These are phyloP conservation scores for Champsocephalus gunnari DNA, from an alignment of 2,797 vertebrate species.

Conservation along the genomic window DNA sequence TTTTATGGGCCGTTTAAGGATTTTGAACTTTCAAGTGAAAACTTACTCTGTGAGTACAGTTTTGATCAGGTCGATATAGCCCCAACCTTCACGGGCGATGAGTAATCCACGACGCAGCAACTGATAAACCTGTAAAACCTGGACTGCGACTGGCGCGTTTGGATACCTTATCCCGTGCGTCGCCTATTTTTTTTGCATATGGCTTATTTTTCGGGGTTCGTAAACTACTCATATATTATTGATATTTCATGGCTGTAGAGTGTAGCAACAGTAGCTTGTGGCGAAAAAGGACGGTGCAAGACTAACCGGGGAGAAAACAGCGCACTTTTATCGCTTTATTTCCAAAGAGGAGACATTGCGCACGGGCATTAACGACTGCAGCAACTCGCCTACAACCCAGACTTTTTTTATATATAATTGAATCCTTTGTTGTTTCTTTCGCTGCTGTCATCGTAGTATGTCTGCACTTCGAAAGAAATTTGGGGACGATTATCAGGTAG, in stretches of 20 bases:
- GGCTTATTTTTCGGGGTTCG: constrained; percentile 57
- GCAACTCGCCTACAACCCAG: constrained; percentile 53
- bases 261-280: constrained; percentile 64
- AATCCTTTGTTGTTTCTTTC: constrained; percentile 66
- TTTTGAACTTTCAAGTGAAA: constrained; percentile 73
- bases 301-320: constrained; percentile 72
- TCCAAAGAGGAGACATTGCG: constrained; percentile 71
- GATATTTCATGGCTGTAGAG: constrained; percentile 73
- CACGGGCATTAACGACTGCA: constrained; percentile 70
- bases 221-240: constrained; percentile 51
- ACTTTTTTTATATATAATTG: constrained; percentile 53
- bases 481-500: constrained; percentile 99
- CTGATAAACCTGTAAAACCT: constrained; percentile 62
- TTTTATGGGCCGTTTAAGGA: constrained; percentile 50
- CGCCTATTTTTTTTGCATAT: constrained; percentile 53
- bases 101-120: constrained; percentile 76
- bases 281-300: constrained; percentile 72
- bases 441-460: constrained; percentile 90
- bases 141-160: constrained; percentile 77
- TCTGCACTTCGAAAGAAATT: constrained; percentile 99
- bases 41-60: constrained; percentile 68
- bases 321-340: constrained; percentile 75
- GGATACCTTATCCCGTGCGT: constrained; percentile 68
- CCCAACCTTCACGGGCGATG: constrained; percentile 63
- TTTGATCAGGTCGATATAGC: constrained; percentile 57